Percentiles rank a stretch among this genome's conserved stretches.
Conservation (phyloP, 2,888 invertebrate genomes). For the Andrena bicolor region DNA sequence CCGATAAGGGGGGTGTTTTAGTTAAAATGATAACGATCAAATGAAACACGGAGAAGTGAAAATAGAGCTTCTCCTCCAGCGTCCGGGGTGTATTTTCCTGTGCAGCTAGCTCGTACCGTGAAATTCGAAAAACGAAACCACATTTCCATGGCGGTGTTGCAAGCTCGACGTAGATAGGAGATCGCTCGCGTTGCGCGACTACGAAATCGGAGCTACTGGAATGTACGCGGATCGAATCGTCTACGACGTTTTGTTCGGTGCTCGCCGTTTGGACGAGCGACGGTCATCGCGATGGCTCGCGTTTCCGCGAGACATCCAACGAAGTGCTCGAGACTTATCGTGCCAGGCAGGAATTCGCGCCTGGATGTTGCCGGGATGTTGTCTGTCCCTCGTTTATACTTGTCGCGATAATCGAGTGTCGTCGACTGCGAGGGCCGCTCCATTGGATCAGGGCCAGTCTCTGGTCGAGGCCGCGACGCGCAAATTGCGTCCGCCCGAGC, state of each 20-base stretch:
- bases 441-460: conserved; percentile 70
- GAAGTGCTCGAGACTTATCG: not conserved
- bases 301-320: not conserved
- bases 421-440: conserved; percentile 60
- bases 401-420: conserved; percentile 77
- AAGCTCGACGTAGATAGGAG: not conserved
- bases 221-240: not conserved
- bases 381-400: conserved; percentile 66
- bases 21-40: not conserved
- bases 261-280: not conserved
- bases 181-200: not conserved
- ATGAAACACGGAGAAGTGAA: not conserved
- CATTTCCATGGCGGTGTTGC: not conserved
- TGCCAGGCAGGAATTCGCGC: not conserved
- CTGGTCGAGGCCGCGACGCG: conserved; percentile 31
- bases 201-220: not conserved
- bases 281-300: not conserved
- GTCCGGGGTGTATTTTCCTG: not conserved
- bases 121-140: not conserved
- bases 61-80: no score
- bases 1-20: not conserved
- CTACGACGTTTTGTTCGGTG: not conserved
- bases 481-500: conserved; percentile 62
- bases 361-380: conserved; percentile 20
- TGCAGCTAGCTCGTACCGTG: not conserved